Evolutionary conservation across 2,113 vertebrate species (phyloP), one percentile per base, ranked within the genome.

Genomic region (Gnathonemus longibarbis): DNA sequence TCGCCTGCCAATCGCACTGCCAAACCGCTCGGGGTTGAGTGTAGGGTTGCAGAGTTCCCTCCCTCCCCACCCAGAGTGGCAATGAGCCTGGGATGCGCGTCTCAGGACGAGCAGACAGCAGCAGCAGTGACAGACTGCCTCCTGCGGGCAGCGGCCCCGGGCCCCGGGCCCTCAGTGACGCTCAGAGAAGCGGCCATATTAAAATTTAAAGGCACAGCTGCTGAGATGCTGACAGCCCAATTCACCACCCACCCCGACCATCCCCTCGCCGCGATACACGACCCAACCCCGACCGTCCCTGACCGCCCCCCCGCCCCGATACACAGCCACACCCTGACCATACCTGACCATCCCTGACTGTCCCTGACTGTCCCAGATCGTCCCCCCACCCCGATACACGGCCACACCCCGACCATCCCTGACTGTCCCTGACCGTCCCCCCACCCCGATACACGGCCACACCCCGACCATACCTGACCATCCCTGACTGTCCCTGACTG

Each of bases 191-290:
- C 92, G 92, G 92, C 92, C 46, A 89, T 93, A 95, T 95, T 95
- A 96, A 95, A 95, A 89, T 95, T 95, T 96, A 93, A 96, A 93
- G 90, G 88, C 92, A 90, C 95, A 96, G 94, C 94, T 95, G 95
- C 94, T 93, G 93, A 96, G 94, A 94, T 95, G 95, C 94, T 93
- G 93, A 92, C 56, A 92, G 93, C 93, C 93, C 91, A 92, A 92
- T 94, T 93, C 93, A 92, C n/a, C n/a, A 91, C 89, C 92, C 87
- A 92, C 92, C 90, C 93, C 91, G 93, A 92, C 92, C 9, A 0
- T 39, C 48, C 0, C 17, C 6, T 24, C 5, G 8, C 21, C 56
- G 1, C 0, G 6, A 58, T 24, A 58, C 19, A 21, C 2, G 6
- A 1, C 21, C 21, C 19, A n/a, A 15, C 42, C 4, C 4, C 3